Evolutionary conservation across 2,113 vertebrate genomes (phyloP).

Genomic region (Onychostoma macrolepis): DNA sequence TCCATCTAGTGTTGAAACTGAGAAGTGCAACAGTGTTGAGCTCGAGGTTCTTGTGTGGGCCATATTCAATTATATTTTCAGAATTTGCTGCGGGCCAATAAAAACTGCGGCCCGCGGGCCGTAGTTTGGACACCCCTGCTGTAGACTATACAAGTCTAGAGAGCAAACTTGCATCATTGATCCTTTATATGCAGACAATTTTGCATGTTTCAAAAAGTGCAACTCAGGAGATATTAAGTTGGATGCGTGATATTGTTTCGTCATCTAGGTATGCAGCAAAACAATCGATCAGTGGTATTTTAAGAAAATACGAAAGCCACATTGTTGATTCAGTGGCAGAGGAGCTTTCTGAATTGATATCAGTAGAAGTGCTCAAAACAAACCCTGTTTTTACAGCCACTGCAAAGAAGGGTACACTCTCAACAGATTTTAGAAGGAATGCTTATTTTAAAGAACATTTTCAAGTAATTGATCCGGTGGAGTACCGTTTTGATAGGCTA

Average conservation of each 20-base stretch:
- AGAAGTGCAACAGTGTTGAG: too few species aligned
- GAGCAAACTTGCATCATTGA: constrained; percentile 12
- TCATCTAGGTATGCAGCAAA: background rate
- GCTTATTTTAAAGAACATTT: constrained; percentile 49
- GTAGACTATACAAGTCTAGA: too few species aligned
- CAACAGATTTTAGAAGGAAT: constrained; percentile 49
- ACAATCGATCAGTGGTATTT: background rate
- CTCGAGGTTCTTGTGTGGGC: too few species aligned
- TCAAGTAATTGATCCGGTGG: constrained; percentile 39
- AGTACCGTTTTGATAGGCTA: constrained; percentile 33
- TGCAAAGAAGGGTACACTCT: background rate
- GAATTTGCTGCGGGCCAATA: too few species aligned
- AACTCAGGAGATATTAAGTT: background rate
- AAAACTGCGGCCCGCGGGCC: too few species aligned
- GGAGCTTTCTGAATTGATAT: background rate
- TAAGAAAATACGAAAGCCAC: background rate
- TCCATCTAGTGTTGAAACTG: too few species aligned
- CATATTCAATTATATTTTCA: too few species aligned
- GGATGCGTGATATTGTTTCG: background rate
- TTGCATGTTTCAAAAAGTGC: constrained; percentile 16
- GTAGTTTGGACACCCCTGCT: too few species aligned
- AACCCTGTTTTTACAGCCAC: background rate
- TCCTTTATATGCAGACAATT: constrained; percentile 15
- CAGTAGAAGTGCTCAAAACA: background rate
- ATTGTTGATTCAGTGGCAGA: background rate